A percentile compares a stretch with the other conserved stretches of the same genome.
These are phyloP conservation scores for Montifringilla adamsi DNA, from an alignment of 2,113 vertebrate genomes.

Conservation along the genomic window DNA sequence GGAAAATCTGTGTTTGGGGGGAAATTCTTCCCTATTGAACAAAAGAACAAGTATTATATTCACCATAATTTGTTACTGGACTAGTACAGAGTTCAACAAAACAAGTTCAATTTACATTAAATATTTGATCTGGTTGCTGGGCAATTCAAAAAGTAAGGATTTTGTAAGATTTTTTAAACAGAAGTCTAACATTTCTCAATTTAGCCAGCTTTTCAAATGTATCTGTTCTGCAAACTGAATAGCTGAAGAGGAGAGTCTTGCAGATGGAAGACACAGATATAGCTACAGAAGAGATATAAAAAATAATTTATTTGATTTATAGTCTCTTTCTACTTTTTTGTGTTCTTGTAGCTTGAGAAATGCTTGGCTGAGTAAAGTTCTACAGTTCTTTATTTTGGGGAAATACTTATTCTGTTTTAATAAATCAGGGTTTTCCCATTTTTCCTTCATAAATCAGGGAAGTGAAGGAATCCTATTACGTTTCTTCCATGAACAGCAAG, in stretches of 20 bases:
- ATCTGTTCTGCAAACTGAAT: neutral
- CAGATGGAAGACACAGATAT: constrained; percentile 3
- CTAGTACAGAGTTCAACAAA: neutral
- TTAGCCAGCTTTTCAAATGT: neutral
- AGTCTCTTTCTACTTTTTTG: neutral
- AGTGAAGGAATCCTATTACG: neutral
- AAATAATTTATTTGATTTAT: constrained; percentile 35
- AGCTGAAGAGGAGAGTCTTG: neutral
- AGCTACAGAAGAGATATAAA: neutral
- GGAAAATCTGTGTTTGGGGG: neutral
- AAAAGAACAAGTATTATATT: neutral
- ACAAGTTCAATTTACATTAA: neutral
- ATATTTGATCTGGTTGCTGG: neutral
- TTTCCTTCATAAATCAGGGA: neutral
- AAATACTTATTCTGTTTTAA: constrained; percentile 12
- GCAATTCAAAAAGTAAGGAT: neutral
- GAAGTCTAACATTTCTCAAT: neutral
- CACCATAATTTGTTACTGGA: neutral
- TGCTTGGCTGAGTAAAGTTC: neutral
- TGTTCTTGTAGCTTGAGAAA: neutral
- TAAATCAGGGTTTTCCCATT: neutral
- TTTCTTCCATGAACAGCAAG: neutral
- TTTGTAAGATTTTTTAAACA: neutral
- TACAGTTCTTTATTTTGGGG: neutral
- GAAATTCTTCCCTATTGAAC: neutral